Conservation (phyloP, 2,113 vertebrate genomes). For the Mus musculus region DNA sequence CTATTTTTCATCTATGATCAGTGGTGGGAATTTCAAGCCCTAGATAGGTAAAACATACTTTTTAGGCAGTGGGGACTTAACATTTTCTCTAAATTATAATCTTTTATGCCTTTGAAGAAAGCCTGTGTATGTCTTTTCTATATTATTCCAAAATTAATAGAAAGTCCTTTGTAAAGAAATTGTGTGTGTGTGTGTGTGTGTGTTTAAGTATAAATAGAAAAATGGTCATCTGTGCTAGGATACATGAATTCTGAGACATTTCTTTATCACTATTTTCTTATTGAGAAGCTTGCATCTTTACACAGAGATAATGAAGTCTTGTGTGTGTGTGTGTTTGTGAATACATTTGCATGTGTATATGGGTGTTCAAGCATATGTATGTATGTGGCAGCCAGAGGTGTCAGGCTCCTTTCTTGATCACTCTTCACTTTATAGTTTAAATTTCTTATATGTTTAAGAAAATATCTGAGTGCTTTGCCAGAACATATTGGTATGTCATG, state of each 20-base stretch:
- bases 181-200: background rate
- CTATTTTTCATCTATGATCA: background rate
- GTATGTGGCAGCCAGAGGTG: background rate
- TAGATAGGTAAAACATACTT: constrained; percentile 13
- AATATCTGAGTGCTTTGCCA: background rate
- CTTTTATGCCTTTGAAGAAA: constrained; percentile 44
- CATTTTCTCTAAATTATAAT: constrained; percentile 34
- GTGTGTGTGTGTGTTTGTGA: background rate
- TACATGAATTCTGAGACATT: constrained; percentile 24
- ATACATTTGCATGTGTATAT: background rate
- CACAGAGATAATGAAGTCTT: background rate
- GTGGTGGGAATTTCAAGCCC: constrained; percentile 12
- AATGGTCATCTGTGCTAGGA: constrained; percentile 26
- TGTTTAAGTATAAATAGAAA: constrained; percentile 54
- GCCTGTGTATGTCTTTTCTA: background rate
- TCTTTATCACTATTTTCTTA: constrained; percentile 20
- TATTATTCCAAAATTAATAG: constrained; percentile 52
- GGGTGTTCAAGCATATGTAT: background rate
- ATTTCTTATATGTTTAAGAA: background rate
- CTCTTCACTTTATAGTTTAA: background rate
- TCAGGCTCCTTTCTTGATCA: background rate
- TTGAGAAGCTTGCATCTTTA: constrained; percentile 19
- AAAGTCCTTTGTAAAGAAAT: background rate
- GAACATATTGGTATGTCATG: background rate
- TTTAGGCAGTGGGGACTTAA: background rate